Conservation (phyloP, 2,113 vertebrate genomes). For the Deroptyus accipitrinus region DNA sequence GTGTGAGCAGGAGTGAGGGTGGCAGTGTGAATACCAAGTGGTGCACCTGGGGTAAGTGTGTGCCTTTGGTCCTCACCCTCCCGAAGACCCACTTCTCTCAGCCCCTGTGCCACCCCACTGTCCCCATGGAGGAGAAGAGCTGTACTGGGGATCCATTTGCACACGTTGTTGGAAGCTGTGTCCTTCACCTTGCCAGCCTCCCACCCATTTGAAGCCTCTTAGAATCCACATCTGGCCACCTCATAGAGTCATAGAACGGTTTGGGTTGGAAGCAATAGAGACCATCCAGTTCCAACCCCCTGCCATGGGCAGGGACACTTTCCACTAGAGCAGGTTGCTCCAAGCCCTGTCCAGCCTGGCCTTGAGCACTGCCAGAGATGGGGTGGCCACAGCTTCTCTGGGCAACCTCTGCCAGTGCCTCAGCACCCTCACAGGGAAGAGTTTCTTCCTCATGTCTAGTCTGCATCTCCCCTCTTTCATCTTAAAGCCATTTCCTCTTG, state of each 20-base stretch:
- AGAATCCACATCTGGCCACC: background rate
- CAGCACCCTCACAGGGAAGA: background rate
- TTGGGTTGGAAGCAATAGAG: background rate
- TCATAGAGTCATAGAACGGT: background rate
- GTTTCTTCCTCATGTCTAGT: background rate
- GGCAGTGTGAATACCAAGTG: background rate
- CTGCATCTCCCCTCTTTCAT: background rate
- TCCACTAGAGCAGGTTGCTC: background rate
- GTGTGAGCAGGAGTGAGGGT: background rate
- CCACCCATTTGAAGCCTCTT: background rate
- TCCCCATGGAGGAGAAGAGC: background rate
- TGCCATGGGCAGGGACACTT: background rate
- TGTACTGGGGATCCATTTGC: background rate
- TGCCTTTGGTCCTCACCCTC: background rate
- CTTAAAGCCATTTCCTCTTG: background rate
- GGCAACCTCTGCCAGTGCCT: background rate
- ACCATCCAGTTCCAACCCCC: background rate
- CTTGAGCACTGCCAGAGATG: background rate
- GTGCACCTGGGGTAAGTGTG: background rate
- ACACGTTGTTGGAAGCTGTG: background rate
- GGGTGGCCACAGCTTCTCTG: background rate
- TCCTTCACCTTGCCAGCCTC: background rate
- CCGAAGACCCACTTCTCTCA: accelerated
- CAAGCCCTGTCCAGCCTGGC: background rate
- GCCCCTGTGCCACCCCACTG: background rate